Evolutionary conservation across 2,113 vertebrate genomes (phyloP).

Genomic region (Gavialis gangeticus): DNA sequence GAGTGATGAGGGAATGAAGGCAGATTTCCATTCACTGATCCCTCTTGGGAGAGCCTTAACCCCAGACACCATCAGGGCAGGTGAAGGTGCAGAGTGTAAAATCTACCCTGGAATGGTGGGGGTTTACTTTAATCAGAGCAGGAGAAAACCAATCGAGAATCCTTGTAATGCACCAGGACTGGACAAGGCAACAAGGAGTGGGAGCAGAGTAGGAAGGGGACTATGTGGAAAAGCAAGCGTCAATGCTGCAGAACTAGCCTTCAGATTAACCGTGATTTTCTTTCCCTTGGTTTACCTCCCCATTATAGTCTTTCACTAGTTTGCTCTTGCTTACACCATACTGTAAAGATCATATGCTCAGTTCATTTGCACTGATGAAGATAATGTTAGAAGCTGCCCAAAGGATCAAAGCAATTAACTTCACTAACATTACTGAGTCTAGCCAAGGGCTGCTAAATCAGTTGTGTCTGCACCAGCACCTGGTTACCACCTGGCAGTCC

Average conservation of each 20-base stretch:
- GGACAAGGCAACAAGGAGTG: neutral
- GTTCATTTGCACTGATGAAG: neutral
- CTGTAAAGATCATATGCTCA: neutral
- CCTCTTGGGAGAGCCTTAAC: neutral
- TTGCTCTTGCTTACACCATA: neutral
- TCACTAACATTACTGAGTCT: neutral
- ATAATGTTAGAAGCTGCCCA: neutral
- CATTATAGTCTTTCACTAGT: neutral
- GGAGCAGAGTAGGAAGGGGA: neutral
- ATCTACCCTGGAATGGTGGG: neutral
- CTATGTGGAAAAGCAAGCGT: neutral
- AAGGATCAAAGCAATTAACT: neutral
- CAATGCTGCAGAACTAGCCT: neutral
- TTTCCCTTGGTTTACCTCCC: too few species aligned
- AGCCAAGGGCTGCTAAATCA: neutral
- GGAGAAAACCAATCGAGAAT: neutral
- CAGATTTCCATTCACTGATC: neutral
- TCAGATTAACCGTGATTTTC: neutral
- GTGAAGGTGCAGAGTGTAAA: neutral
- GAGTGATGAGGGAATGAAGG: neutral
- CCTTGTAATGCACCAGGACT: accelerated
- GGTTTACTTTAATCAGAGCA: neutral
- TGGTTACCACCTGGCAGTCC: neutral
- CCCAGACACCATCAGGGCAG: neutral
- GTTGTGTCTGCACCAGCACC: neutral